Conservation (phyloP, 2,113 vertebrate species). For the Mustela nigripes region DNA sequence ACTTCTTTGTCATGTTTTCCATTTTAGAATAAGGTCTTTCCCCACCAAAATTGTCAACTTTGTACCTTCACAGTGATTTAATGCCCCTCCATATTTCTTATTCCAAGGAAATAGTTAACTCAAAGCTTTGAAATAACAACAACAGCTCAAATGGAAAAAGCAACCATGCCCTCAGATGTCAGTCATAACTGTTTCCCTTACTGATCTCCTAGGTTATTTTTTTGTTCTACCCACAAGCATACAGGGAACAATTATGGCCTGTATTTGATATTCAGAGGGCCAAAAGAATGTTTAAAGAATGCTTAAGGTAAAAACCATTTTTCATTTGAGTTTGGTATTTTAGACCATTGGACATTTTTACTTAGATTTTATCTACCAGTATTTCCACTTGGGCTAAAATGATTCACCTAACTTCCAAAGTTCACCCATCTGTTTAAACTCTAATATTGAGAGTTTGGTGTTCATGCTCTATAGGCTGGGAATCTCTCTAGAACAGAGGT, state of each 20-base stretch:
- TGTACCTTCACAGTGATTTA: not conserved
- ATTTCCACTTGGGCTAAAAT: not conserved
- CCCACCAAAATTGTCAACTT: not conserved
- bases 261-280: not conserved
- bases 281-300: not conserved
- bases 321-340: not conserved
- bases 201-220: not conserved
- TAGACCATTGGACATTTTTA: not conserved
- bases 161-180: not conserved
- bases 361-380: not conserved
- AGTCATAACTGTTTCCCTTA: not conserved
- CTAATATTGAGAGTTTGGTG: not conserved
- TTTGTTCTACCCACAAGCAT: not conserved
- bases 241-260: not conserved
- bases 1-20: not conserved
- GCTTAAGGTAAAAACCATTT: not conserved
- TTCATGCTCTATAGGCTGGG: not conserved
- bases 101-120: not conserved
- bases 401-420: not conserved
- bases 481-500: not conserved
- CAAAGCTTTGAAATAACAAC: not conserved
- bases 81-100: not conserved
- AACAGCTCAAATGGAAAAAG: not conserved
- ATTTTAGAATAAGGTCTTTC: slow-evolving; percentile 33
- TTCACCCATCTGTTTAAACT: not conserved